These are phyloP conservation scores for Lithodes maja DNA, from an alignment of 2,888 invertebrate species.

Conservation along the genomic window DNA sequence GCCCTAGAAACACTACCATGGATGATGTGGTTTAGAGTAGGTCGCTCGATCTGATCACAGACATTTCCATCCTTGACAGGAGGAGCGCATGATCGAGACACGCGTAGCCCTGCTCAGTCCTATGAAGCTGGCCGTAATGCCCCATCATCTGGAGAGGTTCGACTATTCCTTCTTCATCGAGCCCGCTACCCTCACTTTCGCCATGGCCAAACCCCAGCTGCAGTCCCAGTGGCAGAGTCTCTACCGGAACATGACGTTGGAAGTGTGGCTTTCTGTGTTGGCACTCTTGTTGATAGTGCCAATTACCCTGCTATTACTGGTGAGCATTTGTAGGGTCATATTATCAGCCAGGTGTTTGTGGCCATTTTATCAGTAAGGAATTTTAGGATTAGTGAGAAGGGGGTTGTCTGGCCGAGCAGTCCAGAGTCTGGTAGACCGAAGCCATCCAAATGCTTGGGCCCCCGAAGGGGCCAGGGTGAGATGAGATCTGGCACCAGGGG, in stretches of 20 bases:
- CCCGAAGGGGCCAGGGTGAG: too few species aligned
- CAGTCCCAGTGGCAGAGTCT: slow-evolving; percentile 17
- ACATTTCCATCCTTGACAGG: neutral
- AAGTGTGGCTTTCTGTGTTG: neutral
- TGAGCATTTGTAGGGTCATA: too few species aligned
- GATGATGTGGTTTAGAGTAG: too few species aligned
- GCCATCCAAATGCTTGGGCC: too few species aligned
- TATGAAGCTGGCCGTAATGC: slow-evolving; percentile 18
- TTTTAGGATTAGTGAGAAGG: too few species aligned
- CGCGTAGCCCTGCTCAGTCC: neutral
- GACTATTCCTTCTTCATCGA: slow-evolving; percentile 18
- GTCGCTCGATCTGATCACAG: too few species aligned
- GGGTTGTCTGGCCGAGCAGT: too few species aligned
- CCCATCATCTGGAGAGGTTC: neutral
- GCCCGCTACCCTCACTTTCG: slow-evolving; percentile 24
- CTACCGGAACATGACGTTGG: neutral
- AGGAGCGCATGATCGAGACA: neutral
- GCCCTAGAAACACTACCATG: too few species aligned
- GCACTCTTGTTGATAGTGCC: neutral
- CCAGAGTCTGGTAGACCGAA: too few species aligned
- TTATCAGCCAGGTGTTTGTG: too few species aligned
- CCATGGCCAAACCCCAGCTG: slow-evolving; percentile 18
- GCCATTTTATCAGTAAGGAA: too few species aligned
- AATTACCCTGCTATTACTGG: neutral
- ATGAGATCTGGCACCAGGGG: too few species aligned